Base-by-base conservation (phyloP, 2,797 vertebrate genomes). In the Borostomias antarcticus region DNA sequence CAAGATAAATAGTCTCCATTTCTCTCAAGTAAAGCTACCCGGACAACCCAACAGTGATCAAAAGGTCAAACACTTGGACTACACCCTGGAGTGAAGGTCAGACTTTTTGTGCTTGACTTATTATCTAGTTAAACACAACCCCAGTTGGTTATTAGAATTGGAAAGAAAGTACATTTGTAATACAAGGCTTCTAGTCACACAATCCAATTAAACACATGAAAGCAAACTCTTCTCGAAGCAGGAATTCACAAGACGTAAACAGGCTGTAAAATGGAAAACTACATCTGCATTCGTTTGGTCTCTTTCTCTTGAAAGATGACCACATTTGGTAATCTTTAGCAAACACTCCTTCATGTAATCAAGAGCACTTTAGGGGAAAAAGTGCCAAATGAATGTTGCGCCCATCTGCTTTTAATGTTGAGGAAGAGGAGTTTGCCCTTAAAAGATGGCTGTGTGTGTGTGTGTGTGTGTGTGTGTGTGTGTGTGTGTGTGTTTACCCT, bases 221-320 rank as follows among this genome's bases (percentile, higher is more conserved):
- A 85, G 79, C 66, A 68, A 71, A 21, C 32, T 66, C 69, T 65
- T 78, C 73, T 71, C 51, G 68, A 72, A 69, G 72, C 76, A 78
- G 73, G 76, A 85, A 81, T 81, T 89, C 72, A 84, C 72, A 68
- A 84, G 78, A 89, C 77, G 73, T 83, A 86, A 90, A 88, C 82
- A 79, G 76, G 71, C 82, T 82, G 80, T 85, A 82, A 89, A 90
- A 76, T 62, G 15, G 54, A 72, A 81, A 74, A 86, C 80, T 68
- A 71, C 76, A 86, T 87, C 85, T 86, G 84, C 59, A 17, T 82
- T 86, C 51, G 59, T 79, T 82, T 85, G 48, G 59, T 78, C 65
- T 59, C 59, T 78, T 73, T 73, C 56, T 61, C 76, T 70, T 53
- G 53, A 77, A 72, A 81, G 64, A 62, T 47, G 13, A 43, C 73